Percentiles rank a stretch among this genome's conserved stretches.
These are phyloP conservation scores for Cryptus armator DNA, from an alignment of 2,888 invertebrate species.

Conservation along the genomic window DNA sequence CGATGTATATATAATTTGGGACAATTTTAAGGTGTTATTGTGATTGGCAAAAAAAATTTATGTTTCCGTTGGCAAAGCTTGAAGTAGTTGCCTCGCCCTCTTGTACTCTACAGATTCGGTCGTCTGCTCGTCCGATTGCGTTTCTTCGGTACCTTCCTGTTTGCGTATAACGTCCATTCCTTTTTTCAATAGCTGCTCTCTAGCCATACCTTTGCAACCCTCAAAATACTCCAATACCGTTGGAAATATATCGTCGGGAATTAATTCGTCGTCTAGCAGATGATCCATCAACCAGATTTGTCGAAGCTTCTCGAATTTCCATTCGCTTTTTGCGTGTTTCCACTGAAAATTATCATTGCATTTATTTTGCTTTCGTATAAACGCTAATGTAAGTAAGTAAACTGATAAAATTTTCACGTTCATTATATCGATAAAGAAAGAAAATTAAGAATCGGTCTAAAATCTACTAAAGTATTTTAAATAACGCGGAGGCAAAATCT, in stretches of 20 bases:
- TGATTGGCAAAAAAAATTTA: conserved; percentile 70
- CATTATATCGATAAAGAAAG: no score
- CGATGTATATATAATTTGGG: conserved; percentile 26
- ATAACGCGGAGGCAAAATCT: no score
- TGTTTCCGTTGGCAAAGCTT: conserved; percentile 87
- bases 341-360: conserved; percentile 85
- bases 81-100: conserved; percentile 89
- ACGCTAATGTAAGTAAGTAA: no score
- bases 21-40: conserved; percentile 1
- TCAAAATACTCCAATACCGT: conserved; percentile 90
- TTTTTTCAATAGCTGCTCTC: conserved; percentile 88
- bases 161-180: conserved; percentile 89
- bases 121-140: conserved; percentile 80
- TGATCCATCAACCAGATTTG: conserved; percentile 92
- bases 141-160: conserved; percentile 87
- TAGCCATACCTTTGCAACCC: conserved; percentile 89
- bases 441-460: no score
- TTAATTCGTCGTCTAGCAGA: conserved; percentile 87
- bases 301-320: conserved; percentile 93
- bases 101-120: conserved; percentile 85
- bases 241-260: conserved; percentile 89
- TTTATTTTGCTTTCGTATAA: no score
- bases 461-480: no score
- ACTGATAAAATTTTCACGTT: no score
- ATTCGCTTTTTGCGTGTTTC: conserved; percentile 89